A percentile compares a stretch with the other conserved stretches of the same genome.
These are phyloP conservation scores for Diarsia dahlii DNA, from an alignment of 2,888 invertebrate species.

Conservation along the genomic window DNA sequence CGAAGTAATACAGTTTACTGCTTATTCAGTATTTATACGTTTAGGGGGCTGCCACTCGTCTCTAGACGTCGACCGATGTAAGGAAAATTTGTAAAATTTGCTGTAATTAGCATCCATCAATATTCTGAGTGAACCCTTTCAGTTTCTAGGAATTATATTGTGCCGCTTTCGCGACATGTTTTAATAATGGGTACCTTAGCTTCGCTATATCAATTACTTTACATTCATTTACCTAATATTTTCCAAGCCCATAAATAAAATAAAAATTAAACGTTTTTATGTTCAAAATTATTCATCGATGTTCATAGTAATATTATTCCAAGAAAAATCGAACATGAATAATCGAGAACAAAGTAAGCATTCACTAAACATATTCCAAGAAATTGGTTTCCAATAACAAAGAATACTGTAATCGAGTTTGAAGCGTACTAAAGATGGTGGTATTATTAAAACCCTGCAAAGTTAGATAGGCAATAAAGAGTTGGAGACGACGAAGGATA, in stretches of 20 bases:
- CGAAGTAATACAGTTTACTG: conserved; percentile 91
- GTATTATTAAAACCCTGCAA: conserved; percentile 86
- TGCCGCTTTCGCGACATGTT: conserved; percentile 44
- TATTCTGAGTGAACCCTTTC: conserved; percentile 54
- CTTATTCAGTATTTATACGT: conserved; percentile 91
- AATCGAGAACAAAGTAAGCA: conserved; percentile 29
- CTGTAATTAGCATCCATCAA: conserved; percentile 76
- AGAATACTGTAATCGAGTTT: conserved; percentile 65
- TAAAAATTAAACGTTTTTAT: not conserved
- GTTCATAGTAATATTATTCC: not conserved
- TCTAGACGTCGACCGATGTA: conserved; percentile 83
- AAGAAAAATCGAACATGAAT: conserved; percentile 28
- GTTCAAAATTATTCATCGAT: not conserved
- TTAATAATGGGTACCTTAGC: conserved; percentile 30
- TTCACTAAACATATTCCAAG: conserved; percentile 56
- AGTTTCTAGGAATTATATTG: conserved; percentile 32
- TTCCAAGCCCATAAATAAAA: not conserved
- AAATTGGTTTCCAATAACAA: conserved; percentile 70
- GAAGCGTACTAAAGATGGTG: conserved; percentile 67
- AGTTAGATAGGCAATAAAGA: conserved; percentile 89
- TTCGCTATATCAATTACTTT: not conserved
- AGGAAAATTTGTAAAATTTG: conserved; percentile 86
- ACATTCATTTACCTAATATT: not conserved
- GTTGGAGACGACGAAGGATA: conserved; percentile 73
- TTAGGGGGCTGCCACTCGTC: conserved; percentile 85